Evolutionary conservation across 2,113 vertebrate species (phyloP), one percentile per base, ranked within the genome.

Genomic region (Varanus salvator): DNA sequence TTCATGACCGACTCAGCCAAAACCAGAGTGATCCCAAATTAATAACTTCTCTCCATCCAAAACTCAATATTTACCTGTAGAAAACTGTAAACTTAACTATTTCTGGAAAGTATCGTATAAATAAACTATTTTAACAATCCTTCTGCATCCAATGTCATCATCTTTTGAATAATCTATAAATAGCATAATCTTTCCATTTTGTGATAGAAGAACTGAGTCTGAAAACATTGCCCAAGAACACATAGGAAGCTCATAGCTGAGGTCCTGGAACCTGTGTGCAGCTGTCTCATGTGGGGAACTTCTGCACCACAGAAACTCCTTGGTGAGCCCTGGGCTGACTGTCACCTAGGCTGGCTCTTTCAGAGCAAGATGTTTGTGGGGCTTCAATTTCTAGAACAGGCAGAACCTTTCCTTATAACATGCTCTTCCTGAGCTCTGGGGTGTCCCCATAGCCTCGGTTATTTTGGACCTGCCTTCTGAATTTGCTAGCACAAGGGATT

Each of bases 21-120:
- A 64, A 25, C 77, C 11, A 9, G 34, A 87, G 84, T 71, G 2
- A 90, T 78, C 86, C 84, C 17, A 23, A 87, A 88, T 72, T 48
- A 74, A 72, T 15, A 90, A 78, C 27, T 25, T 29, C 48, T 17
- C 27, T 25, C 27, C 34, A 54, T 9, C 57, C 17, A 34, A 77
- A 86, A 60, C 23, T 23, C n/a, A 86, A 38, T 75, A 72, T 25
- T 29, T 34, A 12, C 11, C 82, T 66, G 44, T 8, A 31, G 19
- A 69, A 69, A 48, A 11, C 29, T 25, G 44, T 68, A 8, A 15
- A 69, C 4, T 48, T 66, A 71, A 29, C 8, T 52, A 71, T 72
- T 72, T 6, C 52, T 72, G 21, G 27, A 72, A 31, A 72, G 15
- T 54, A 34, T 31, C 2, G 31, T 34, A 52, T 21, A 23, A n/a